A percentile compares a stretch with the other conserved stretches of the same genome.
Conservation (phyloP, 2,113 vertebrate species). For the Ceratotherium simum region DNA sequence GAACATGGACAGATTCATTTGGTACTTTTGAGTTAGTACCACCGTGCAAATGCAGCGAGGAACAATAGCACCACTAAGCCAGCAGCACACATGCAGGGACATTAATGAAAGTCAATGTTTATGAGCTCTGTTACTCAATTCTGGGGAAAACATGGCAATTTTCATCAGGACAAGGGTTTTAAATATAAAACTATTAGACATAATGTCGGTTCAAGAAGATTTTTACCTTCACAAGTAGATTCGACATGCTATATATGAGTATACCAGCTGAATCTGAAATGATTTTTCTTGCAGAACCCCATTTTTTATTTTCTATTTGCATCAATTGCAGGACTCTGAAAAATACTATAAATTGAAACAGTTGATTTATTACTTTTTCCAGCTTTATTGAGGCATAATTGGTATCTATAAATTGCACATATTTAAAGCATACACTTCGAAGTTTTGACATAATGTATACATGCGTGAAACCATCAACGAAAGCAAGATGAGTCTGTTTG, state of each 20-base stretch:
- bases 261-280: neutral
- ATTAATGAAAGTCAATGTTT: neutral
- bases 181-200: neutral
- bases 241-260: neutral
- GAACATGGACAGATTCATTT: neutral
- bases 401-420: neutral
- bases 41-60: neutral
- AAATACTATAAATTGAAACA: neutral
- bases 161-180: neutral
- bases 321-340: neutral
- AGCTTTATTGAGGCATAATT: neutral
- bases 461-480: neutral
- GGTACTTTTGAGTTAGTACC: neutral
- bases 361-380: neutral
- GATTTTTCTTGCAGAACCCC: neutral
- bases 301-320: neutral
- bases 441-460: neutral
- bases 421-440: neutral
- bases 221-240: neutral
- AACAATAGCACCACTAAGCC: rapidly evolving
- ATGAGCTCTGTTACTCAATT: neutral
- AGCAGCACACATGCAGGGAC: neutral
- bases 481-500: neutral
- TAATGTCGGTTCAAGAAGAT: neutral
- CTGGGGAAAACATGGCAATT: neutral